Evolutionary conservation across 2,888 invertebrate genomes (phyloP).

Genomic region (Eristalis pertinax): DNA sequence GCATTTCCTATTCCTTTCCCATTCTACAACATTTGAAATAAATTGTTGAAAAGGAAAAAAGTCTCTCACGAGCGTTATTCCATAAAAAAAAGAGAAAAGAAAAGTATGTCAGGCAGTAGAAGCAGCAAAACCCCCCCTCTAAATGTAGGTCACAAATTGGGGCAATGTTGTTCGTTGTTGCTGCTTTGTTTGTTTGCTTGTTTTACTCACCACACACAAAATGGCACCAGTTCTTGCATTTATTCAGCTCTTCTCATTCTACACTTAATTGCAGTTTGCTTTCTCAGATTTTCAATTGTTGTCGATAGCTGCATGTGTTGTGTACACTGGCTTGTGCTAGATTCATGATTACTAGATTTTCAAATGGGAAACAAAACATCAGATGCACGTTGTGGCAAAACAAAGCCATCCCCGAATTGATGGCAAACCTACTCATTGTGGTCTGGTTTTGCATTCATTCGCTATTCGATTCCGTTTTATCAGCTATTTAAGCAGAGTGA

Average conservation of each 20-base stretch:
- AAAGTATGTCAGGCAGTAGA: slow-evolving; percentile 35
- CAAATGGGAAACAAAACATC: too few species aligned
- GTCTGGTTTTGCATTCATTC: too few species aligned
- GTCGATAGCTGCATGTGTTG: not conserved
- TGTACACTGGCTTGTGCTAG: not conserved
- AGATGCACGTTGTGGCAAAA: too few species aligned
- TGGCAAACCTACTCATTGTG: not conserved
- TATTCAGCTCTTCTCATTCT: not conserved
- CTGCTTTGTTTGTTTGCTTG: not conserved
- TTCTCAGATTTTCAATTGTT: not conserved
- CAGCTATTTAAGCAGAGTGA: not conserved
- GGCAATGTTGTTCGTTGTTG: slow-evolving; percentile 54
- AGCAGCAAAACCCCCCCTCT: not conserved
- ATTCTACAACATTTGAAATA: not conserved
- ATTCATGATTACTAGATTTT: too few species aligned
- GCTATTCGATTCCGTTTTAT: not conserved
- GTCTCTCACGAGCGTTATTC: slow-evolving; percentile 16
- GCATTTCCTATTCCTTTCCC: too few species aligned
- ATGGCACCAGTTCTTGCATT: slow-evolving; percentile 32
- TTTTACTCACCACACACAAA: slow-evolving; percentile 7
- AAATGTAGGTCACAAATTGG: slow-evolving; percentile 60
- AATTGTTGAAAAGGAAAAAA: not conserved
- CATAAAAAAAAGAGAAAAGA: slow-evolving; percentile 14
- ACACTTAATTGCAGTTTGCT: not conserved
- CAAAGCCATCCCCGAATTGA: too few species aligned